These are phyloP conservation scores for Protaetia brevitarsis DNA, from an alignment of 1,140 invertebrate species.

Conservation along the genomic window DNA sequence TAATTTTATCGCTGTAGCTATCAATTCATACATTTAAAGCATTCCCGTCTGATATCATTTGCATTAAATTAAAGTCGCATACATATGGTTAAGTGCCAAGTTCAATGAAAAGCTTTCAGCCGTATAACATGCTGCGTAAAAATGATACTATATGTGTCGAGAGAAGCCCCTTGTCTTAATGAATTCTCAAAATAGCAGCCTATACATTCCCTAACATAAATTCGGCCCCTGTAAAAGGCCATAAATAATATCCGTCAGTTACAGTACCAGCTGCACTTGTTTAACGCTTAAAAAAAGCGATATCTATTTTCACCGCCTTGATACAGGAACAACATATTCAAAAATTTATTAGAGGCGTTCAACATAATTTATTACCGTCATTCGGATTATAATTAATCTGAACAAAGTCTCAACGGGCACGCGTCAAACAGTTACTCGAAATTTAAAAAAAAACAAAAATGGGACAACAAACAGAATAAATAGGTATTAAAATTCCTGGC, in stretches of 20 bases:
- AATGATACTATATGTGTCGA: too few species aligned
- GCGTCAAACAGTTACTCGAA: neutral
- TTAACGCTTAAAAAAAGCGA: neutral
- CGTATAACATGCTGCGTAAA: too few species aligned
- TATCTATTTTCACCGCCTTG: neutral
- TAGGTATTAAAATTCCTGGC: neutral
- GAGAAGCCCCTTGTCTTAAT: too few species aligned
- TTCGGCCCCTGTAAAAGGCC: neutral
- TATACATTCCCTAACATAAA: neutral
- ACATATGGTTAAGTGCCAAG: too few species aligned
- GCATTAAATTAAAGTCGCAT: too few species aligned
- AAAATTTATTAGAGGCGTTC: neutral
- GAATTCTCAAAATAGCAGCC: neutral
- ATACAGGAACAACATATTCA: neutral
- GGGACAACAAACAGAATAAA: neutral
- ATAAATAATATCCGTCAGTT: slow-evolving; percentile 7
- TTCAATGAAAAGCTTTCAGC: too few species aligned
- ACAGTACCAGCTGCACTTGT: neutral
- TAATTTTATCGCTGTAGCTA: too few species aligned
- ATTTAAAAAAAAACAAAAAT: neutral
- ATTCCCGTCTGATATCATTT: too few species aligned
- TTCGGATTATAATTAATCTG: neutral
- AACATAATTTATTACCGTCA: neutral
- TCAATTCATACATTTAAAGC: too few species aligned
- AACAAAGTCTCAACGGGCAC: neutral